phyloP scores from a whole-genome alignment of 2,113 vertebrate species.

The Crotalus tigris region DNA sequence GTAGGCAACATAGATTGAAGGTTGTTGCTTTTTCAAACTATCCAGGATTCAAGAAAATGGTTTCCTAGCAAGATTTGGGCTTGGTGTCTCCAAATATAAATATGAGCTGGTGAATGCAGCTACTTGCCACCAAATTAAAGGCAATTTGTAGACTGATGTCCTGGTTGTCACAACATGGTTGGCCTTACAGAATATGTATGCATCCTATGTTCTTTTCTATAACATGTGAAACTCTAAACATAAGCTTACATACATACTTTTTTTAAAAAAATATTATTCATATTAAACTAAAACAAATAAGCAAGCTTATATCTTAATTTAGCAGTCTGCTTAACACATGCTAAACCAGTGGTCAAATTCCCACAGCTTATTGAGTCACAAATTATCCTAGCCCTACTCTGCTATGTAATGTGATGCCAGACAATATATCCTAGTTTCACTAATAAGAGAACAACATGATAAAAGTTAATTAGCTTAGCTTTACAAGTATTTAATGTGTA shows the following conservation, averaged over 20 bases:
- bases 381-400: not conserved
- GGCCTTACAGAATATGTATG: not conserved
- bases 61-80: not conserved
- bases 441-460: not conserved
- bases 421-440: not conserved
- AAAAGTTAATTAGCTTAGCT: not conserved
- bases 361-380: not conserved
- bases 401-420: not conserved
- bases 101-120: not conserved
- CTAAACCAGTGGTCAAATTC: not conserved
- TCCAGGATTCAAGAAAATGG: not conserved
- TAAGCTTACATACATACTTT: not conserved
- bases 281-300: not conserved
- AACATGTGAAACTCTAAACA: not conserved
- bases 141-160: not conserved
- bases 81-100: not conserved
- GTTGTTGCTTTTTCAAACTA: not conserved
- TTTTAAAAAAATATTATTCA: not conserved
- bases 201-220: not conserved
- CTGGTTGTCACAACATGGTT: not conserved
- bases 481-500: not conserved
- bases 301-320: not conserved
- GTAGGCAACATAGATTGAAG: not conserved
- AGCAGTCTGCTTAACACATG: not conserved
- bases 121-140: not conserved